Base-by-base conservation (phyloP, 2,797 vertebrate species). In the Microcaecilia unicolor region DNA sequence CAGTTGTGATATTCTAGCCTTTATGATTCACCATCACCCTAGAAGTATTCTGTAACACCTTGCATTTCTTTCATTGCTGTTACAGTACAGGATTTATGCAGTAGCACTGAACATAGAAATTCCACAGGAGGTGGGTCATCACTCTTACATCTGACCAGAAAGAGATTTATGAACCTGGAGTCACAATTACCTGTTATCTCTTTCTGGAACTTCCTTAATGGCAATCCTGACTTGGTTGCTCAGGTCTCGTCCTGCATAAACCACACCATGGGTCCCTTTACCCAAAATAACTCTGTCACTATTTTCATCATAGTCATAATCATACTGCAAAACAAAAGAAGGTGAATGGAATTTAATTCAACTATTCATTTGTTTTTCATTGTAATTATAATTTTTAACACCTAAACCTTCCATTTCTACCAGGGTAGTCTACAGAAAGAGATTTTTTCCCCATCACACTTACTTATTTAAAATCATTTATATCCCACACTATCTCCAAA, bases 211-310 rank as follows among this genome's bases (percentile, higher is more conserved):
- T 67, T 99, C 96, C 52, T 99, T 99, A 68, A 99, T 97, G 60
- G 96, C 96, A 51, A 99, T 88, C 38, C 96, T 84, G 66, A 99
- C 96, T 78, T 99, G 96, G 78, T 98, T 99, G 80, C 93, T 98
- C 44, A 99, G 73, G 72, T 99, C 96, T 32, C 96, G 84, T 41
- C 96, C 96, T 0, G 96, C 96, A 3, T 99, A 99, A 24, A 99
- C 96, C 4, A 98, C 77, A 15, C 96, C 96, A 0, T 97, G 98
- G 0, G 95, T 99, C 29, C 96, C 96, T 75, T 97, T 97, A 20
- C 96, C 96, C 61, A 99, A 81, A 48, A 98, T 38, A 38, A 93
- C 78, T 68, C 85, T 79, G 51, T 98, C 95, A 0, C 88, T 92
- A 1, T 90, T 95, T 68, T 99, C 95, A 11, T 97, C 90, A 11